phyloP scores from a whole-genome alignment of 2,797 vertebrate species.

The Sebastiscus tertius region DNA sequence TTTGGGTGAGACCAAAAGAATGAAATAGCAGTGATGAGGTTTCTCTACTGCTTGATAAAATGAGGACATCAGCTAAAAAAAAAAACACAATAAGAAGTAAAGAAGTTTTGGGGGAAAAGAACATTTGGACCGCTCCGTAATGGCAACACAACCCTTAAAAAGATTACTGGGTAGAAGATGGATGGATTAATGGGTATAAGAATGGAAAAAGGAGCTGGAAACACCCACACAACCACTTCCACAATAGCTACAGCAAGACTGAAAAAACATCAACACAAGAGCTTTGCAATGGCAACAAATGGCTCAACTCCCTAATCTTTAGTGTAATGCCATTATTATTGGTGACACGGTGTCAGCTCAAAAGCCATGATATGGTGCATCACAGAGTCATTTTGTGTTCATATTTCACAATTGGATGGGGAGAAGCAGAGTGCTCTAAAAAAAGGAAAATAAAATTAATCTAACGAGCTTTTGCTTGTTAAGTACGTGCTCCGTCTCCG shows the following conservation, averaged over 20 bases:
- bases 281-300: constrained; percentile 44
- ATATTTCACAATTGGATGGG: constrained; percentile 70
- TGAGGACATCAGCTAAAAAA: neutral
- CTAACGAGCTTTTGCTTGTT: constrained; percentile 81
- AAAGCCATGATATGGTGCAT: constrained; percentile 69
- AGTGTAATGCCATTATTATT: constrained; percentile 77
- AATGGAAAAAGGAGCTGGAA: neutral
- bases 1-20: neutral
- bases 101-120: constrained; percentile 14
- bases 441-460: constrained; percentile 75
- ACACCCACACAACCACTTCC: constrained; percentile 17
- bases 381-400: constrained; percentile 73
- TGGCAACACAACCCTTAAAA: neutral
- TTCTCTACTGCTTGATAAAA: neutral
- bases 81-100: neutral
- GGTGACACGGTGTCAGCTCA: constrained; percentile 76
- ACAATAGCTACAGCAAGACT: constrained; percentile 20
- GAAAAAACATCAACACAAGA: constrained; percentile 48
- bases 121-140: neutral
- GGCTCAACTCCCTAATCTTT: constrained; percentile 63
- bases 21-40: neutral
- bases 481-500: constrained; percentile 69
- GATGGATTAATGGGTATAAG: constrained; percentile 17
- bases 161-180: neutral
- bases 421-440: constrained; percentile 48